phyloP scores from a whole-genome alignment of 2,888 invertebrate species.

The Tenodera sinensis region DNA sequence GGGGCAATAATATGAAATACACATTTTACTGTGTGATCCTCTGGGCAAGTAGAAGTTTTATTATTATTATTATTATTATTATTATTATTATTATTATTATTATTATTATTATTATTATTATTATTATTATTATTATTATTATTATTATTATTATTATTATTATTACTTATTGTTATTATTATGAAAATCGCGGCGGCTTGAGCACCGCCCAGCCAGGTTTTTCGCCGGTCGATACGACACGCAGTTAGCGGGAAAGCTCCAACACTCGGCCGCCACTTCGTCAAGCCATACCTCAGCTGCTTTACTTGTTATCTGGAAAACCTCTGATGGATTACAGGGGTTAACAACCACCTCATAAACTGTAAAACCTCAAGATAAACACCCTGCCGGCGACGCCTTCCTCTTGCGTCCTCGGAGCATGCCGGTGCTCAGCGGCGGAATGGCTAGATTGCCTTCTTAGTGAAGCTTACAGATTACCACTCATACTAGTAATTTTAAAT shows the following conservation, averaged over 20 bases:
- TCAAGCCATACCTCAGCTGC: not conserved
- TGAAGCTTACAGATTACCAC: too few species aligned
- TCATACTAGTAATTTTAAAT: too few species aligned
- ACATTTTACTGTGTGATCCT: too few species aligned
- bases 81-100: too few species aligned
- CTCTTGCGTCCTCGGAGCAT: not conserved
- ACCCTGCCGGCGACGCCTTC: not conserved
- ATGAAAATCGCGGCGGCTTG: too few species aligned
- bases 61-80: too few species aligned
- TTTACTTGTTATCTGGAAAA: constrained; percentile 12
- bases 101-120: too few species aligned
- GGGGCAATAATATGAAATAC: too few species aligned
- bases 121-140: too few species aligned
- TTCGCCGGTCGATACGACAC: not conserved
- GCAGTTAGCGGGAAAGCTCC: not conserved
- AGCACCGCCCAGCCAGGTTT: not conserved
- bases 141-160: too few species aligned
- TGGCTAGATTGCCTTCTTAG: not conserved
- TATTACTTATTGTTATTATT: too few species aligned
- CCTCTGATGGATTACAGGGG: constrained; percentile 15
- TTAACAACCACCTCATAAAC: constrained; percentile 22
- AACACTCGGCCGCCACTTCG: not conserved
- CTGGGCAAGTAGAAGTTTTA: too few species aligned
- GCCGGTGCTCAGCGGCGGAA: not conserved
- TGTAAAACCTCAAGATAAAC: not conserved